Percentiles rank a stretch among this genome's conserved stretches.
Conservation (phyloP, 2,113 vertebrate species). For the Macrotis lagotis region DNA sequence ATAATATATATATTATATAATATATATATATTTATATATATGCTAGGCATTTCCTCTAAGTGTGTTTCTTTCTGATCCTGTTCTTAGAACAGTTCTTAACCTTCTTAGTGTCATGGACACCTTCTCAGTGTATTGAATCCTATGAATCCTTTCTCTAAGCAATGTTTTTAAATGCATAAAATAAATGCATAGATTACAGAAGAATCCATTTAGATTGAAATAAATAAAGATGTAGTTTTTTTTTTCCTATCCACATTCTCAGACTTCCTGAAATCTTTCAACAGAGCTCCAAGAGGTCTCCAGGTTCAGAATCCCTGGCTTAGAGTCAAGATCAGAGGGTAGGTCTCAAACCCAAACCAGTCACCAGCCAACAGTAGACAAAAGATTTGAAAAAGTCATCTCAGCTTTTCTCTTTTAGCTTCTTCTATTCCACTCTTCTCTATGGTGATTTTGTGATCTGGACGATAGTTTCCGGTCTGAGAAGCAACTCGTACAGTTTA, state of each 20-base stretch:
- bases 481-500: slow-evolving; percentile 72
- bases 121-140: not conserved
- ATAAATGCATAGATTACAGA: not conserved
- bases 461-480: slow-evolving; percentile 63
- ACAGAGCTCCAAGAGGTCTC: not conserved
- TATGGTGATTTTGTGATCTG: not conserved
- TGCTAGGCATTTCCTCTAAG: not conserved
- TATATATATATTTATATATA: too few species aligned
- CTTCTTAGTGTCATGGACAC: not conserved
- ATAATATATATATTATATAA: too few species aligned
- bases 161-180: not conserved
- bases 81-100: not conserved
- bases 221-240: not conserved
- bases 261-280: not conserved
- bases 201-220: not conserved
- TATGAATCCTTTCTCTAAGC: not conserved
- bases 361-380: not conserved
- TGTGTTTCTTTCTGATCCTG: not conserved
- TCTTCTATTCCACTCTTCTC: slow-evolving; percentile 54
- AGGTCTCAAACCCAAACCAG: not conserved
- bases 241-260: not conserved
- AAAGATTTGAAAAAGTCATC: slow-evolving; percentile 31
- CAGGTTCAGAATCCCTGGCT: not conserved
- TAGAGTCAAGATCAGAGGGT: not conserved
- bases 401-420: not conserved